Evolutionary conservation across 30 jellyfish, hydroid and myxozoan genomes (phyloP), one percentile per base, ranked within the genome.

Genomic region (Morbakka virulenta): DNA sequence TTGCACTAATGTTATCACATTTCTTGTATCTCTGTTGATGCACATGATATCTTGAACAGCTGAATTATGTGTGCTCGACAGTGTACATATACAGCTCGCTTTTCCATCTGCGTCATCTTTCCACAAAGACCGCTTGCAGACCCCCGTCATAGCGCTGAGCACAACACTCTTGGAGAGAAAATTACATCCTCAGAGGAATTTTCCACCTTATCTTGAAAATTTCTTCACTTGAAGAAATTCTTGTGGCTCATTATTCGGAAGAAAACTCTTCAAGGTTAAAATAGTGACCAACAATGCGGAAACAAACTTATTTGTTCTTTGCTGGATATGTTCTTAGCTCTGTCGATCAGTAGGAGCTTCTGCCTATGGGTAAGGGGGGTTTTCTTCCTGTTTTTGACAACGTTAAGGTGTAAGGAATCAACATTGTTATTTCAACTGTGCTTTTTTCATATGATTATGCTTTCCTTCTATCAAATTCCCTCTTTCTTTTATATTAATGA

Each of bases 291-390:
- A 65, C 88, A 22, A 77, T 64, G 35, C 71, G 22, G 32, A 77
- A 61, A 80, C 81, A 77, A 77, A 25, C 88, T 61, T 77, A 77
- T 77, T 80, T 77, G 88, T 62, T 77, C 71, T 47, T 77, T 64
- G 51, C 31, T 65, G 21, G 82, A 75, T n/a, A n/a, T n/a, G n/a
- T n/a, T n/a, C n/a, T n/a, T n/a, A n/a, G n/a, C n/a, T n/a, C n/a
- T n/a, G n/a, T n/a, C n/a, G n/a, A n/a, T n/a, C n/a, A n/a, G n/a
- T n/a, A n/a, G n/a, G n/a, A n/a, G n/a, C n/a, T n/a, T n/a, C n/a
- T n/a, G n/a, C n/a, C n/a, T n/a, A n/a, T n/a, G n/a, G n/a, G n/a
- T n/a, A n/a, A n/a, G n/a, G n/a, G n/a, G n/a, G n/a, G n/a, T n/a
- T n/a, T n/a, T n/a, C n/a, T n/a, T n/a, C n/a, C n/a, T n/a, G n/a